These are phyloP conservation scores for Drosophila sechellia DNA, from an alignment of 1,140 invertebrate species.

Conservation along the genomic window DNA sequence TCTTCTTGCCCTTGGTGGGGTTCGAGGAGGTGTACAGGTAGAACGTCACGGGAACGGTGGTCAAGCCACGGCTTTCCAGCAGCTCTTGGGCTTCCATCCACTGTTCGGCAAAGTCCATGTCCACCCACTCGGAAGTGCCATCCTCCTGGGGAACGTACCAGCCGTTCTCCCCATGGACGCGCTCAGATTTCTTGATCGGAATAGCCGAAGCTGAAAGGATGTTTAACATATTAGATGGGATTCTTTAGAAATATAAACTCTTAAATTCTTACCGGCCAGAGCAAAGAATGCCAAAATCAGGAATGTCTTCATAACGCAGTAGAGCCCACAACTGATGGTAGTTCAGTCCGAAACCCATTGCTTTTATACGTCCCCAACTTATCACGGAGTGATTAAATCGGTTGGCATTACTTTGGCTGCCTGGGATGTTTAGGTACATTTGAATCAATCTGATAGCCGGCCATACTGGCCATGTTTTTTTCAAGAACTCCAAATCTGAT, in stretches of 20 bases:
- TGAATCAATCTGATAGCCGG: slow-evolving; percentile 23
- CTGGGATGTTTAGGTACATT: slow-evolving; percentile 21
- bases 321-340: slow-evolving; percentile 19
- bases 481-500: slow-evolving; percentile 11
- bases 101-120: slow-evolving; percentile 66
- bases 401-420: not conserved
- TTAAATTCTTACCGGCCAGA: slow-evolving; percentile 50
- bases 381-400: slow-evolving; percentile 27
- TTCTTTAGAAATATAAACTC: not conserved
- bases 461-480: slow-evolving; percentile 1
- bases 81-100: slow-evolving; percentile 44
- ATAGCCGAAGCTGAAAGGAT: slow-evolving; percentile 44
- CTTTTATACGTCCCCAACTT: slow-evolving; percentile 34
- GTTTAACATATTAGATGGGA: slow-evolving; percentile 1
- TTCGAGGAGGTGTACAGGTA: slow-evolving; percentile 70
- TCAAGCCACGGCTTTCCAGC: slow-evolving; percentile 49
- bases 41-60: slow-evolving; percentile 62
- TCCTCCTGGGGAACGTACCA: slow-evolving; percentile 77
- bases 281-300: slow-evolving; percentile 34
- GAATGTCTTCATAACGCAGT: slow-evolving; percentile 28
- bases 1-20: slow-evolving; percentile 60
- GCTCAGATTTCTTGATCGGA: slow-evolving; percentile 61
- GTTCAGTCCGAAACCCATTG: not conserved
- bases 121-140: slow-evolving; percentile 68
- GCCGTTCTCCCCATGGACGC: slow-evolving; percentile 74